Conservation (phyloP, 2,888 invertebrate species). For the Synergus laeviventris region DNA sequence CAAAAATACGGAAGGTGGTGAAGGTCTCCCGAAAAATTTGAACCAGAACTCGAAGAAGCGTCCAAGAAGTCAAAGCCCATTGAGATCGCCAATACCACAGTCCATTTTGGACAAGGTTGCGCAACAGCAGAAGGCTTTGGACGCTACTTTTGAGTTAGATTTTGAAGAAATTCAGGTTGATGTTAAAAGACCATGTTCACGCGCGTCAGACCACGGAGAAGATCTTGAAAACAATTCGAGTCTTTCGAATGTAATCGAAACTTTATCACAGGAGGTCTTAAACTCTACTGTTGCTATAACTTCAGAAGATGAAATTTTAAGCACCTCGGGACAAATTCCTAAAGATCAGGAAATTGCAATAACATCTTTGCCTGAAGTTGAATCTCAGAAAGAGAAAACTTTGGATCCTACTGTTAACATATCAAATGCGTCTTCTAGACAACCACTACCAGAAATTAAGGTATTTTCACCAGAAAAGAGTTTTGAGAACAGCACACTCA, state of each 20-base stretch:
- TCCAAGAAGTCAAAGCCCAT: background rate
- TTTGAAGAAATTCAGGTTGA: background rate
- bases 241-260: conserved; percentile 2
- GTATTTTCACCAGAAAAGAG: background rate
- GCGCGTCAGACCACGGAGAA: background rate
- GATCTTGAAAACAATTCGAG: background rate
- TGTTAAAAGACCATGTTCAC: background rate
- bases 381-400: background rate
- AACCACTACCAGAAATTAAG: background rate
- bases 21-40: background rate
- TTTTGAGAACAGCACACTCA: conserved; percentile 7
- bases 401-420: background rate
- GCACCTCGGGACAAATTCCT: background rate
- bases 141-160: background rate
- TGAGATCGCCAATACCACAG: background rate
- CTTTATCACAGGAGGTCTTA: background rate
- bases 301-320: background rate
- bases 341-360: background rate
- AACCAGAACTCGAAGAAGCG: background rate
- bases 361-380: background rate
- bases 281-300: background rate
- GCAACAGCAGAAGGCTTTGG: conserved; percentile 24
- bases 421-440: background rate
- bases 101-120: conserved; percentile 34
- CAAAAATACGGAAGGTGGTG: background rate